Conservation (phyloP, 2,113 vertebrate species). For the Planiliza haematocheilus region DNA sequence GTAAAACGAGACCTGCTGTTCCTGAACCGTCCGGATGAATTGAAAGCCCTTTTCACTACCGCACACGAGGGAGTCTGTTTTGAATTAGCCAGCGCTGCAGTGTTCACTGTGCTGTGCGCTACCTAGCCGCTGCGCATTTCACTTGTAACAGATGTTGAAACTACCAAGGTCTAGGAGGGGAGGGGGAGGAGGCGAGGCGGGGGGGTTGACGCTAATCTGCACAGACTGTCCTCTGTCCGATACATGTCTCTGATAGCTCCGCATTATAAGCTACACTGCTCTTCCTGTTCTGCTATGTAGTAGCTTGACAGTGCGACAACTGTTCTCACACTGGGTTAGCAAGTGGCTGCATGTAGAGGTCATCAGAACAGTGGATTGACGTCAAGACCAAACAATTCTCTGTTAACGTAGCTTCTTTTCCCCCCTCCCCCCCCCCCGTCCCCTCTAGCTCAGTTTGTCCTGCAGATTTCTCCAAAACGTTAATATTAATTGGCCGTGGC, state of each 20-base stretch:
- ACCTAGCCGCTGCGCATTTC: conserved; percentile 33
- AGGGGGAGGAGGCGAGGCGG: not conserved
- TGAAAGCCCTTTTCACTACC: conserved; percentile 12
- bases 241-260: conserved; percentile 21
- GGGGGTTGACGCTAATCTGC: conserved; percentile 42
- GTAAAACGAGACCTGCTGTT: conserved; percentile 30
- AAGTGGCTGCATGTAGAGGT: conserved; percentile 44
- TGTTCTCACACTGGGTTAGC: conserved; percentile 42
- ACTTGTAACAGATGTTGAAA: conserved; percentile 59
- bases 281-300: conserved; percentile 15
- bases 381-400: conserved; percentile 2
- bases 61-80: conserved; percentile 8
- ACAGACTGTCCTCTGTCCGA: conserved; percentile 59
- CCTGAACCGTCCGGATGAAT: conserved; percentile 25
- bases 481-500: conserved; percentile 30
- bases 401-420: not conserved
- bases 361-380: conserved; percentile 34
- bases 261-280: conserved; percentile 30
- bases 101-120: conserved; percentile 5
- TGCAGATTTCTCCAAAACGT: not conserved
- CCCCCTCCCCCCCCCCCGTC: not conserved
- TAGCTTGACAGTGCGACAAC: conserved; percentile 44
- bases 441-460: conserved; percentile 4
- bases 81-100: conserved; percentile 16
- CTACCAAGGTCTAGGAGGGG: conserved; percentile 2